A percentile compares a stretch with the other conserved stretches of the same genome.
Conservation (phyloP, 1,140 invertebrate genomes). For the Antheraea mylitta region DNA sequence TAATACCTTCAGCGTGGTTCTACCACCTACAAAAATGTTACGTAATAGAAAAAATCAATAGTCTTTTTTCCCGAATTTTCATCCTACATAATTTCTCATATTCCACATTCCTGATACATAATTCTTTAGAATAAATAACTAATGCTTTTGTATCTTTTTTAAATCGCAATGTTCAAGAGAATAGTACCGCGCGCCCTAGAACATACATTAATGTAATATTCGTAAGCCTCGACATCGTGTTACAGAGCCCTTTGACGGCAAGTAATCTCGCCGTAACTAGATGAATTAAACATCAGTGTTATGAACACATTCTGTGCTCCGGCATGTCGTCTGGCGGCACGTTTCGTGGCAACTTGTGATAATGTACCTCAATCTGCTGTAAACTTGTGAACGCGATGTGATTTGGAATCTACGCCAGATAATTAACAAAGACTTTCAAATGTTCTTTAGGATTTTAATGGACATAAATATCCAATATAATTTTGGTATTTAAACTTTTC, state of each 20-base stretch:
- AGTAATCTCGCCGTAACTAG: not conserved
- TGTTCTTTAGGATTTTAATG: not conserved
- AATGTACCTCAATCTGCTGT: not conserved
- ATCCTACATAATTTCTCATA: too few species aligned
- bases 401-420: not conserved
- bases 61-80: too few species aligned
- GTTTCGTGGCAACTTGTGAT: not conserved
- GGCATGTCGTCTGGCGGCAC: not conserved
- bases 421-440: not conserved
- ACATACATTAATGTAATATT: not conserved
- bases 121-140: too few species aligned
- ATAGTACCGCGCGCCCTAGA: not conserved
- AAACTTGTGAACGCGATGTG: not conserved
- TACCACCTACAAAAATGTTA: too few species aligned
- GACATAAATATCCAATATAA: too few species aligned
- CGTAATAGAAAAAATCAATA: too few species aligned
- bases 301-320: not conserved
- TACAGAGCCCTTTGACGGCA: conserved; percentile 1
- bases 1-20: too few species aligned
- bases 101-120: too few species aligned
- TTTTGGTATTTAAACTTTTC: too few species aligned
- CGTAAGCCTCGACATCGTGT: not conserved
- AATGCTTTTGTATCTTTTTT: too few species aligned
- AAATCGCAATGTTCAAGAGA: not conserved
- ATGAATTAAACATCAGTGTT: conserved; percentile 1